phyloP scores from a whole-genome alignment of 2,888 invertebrate species.

The Nomada ruficornis region DNA sequence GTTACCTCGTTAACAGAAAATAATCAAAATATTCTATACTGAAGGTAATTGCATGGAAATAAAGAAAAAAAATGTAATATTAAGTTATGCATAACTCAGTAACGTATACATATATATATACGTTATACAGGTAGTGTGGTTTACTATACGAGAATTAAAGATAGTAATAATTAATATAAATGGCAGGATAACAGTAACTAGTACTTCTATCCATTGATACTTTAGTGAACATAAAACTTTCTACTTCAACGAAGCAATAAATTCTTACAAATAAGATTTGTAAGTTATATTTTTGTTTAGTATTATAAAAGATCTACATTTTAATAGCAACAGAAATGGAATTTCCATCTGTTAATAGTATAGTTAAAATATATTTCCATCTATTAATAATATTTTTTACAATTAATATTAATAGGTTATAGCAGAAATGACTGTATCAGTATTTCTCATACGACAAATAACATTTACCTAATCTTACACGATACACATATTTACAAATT shows the following conservation, averaged over 20 bases:
- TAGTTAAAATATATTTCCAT: background rate
- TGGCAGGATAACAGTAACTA: too few species aligned
- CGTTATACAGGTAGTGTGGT: too few species aligned
- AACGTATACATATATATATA: too few species aligned
- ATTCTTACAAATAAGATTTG: background rate
- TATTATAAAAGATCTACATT: background rate
- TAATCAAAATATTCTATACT: too few species aligned
- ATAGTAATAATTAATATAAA: too few species aligned
- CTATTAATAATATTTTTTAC: background rate
- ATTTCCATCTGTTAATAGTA: background rate
- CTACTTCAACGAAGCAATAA: background rate
- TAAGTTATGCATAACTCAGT: too few species aligned
- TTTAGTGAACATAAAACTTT: conserved; percentile 5
- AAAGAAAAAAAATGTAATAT: too few species aligned
- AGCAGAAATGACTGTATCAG: conserved; percentile 46
- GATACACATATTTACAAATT: conserved; percentile 11
- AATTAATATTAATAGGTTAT: conserved; percentile 25
- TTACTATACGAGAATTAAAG: too few species aligned
- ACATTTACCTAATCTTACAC: conserved; percentile 12
- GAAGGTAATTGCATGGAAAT: too few species aligned
- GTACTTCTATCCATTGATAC: background rate
- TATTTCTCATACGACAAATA: conserved; percentile 9
- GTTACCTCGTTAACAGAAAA: too few species aligned
- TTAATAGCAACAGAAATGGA: background rate
- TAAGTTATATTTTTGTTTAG: background rate